Conservation (phyloP, 1,140 invertebrate genomes). For the Aporrectodea caliginosa region DNA sequence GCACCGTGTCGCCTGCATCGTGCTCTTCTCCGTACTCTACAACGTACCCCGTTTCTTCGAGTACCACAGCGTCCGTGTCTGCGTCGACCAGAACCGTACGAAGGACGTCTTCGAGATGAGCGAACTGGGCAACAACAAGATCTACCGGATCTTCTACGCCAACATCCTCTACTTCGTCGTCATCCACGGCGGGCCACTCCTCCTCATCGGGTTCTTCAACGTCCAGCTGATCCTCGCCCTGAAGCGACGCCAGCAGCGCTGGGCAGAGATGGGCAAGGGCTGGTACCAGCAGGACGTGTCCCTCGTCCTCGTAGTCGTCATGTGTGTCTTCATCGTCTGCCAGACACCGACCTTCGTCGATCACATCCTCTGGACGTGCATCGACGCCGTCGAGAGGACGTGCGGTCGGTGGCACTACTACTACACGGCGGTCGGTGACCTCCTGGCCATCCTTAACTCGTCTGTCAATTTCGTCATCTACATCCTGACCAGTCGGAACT, state of each 20-base stretch:
- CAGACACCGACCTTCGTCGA: conserved; percentile 32
- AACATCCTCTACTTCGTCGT: conserved; percentile 28
- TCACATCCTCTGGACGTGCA: conserved; percentile 26
- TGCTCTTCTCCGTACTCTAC: conserved; percentile 27
- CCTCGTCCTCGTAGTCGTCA: conserved; percentile 27
- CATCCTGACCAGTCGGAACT: conserved; percentile 25
- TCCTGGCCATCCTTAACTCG: conserved; percentile 26
- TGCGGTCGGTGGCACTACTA: conserved; percentile 33
- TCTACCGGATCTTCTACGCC: conserved; percentile 24
- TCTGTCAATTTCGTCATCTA: conserved; percentile 32
- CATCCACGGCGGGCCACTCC: conserved; percentile 23
- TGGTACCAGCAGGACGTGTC: conserved; percentile 30
- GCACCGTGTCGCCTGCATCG: conserved; percentile 16
- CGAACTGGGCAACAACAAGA: conserved; percentile 22
- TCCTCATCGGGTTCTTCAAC: conserved; percentile 25
- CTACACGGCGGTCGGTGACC: conserved; percentile 29
- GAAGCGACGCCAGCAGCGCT: conserved; percentile 14
- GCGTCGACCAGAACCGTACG: conserved; percentile 23
- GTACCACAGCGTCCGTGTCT: conserved; percentile 16
- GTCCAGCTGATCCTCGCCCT: conserved; percentile 25
- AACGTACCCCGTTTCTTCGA: conserved; percentile 32
- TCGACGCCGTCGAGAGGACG: background rate
- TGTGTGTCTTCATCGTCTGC: conserved; percentile 30
- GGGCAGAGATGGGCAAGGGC: conserved; percentile 27
- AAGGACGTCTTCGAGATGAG: conserved; percentile 19